Evolutionary conservation across 2,113 vertebrate genomes (phyloP).

Genomic region (Loxodonta africana): DNA sequence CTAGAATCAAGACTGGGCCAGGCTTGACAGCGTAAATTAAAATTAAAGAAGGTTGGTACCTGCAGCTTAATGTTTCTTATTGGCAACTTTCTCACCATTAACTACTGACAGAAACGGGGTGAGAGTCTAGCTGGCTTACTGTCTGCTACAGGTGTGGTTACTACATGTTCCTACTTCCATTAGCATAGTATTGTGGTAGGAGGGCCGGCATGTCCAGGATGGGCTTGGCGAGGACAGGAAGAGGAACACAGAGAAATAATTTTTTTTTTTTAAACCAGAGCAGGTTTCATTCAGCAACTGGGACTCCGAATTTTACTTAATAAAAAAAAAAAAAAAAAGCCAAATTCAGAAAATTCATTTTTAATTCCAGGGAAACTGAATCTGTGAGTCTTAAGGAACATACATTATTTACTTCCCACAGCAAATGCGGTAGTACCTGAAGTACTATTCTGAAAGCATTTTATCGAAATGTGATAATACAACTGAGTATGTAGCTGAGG

Average conservation of each 20-base stretch:
- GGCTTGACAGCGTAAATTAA: neutral
- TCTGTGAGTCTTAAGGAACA: neutral
- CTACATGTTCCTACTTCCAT: neutral
- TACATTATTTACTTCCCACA: neutral
- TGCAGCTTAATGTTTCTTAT: neutral
- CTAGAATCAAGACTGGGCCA: neutral
- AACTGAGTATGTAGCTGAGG: neutral
- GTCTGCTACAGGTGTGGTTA: neutral
- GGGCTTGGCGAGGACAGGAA: neutral
- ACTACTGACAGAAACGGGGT: neutral
- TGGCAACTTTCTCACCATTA: neutral
- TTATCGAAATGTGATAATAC: neutral
- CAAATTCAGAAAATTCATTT: constrained; percentile 21
- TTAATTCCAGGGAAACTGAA: constrained; percentile 21
- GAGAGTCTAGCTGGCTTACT: neutral
- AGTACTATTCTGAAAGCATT: neutral
- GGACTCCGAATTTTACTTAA: neutral
- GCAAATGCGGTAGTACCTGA: neutral
- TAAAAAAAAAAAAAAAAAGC: neutral
- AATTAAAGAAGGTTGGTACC: neutral
- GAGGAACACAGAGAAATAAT: neutral
- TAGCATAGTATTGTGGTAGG: neutral
- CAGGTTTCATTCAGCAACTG: neutral
- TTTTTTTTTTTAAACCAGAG: neutral
- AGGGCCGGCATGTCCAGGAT: neutral